phyloP scores from a whole-genome alignment of 1,140 invertebrate genomes.

The Orchestia grillus region DNA sequence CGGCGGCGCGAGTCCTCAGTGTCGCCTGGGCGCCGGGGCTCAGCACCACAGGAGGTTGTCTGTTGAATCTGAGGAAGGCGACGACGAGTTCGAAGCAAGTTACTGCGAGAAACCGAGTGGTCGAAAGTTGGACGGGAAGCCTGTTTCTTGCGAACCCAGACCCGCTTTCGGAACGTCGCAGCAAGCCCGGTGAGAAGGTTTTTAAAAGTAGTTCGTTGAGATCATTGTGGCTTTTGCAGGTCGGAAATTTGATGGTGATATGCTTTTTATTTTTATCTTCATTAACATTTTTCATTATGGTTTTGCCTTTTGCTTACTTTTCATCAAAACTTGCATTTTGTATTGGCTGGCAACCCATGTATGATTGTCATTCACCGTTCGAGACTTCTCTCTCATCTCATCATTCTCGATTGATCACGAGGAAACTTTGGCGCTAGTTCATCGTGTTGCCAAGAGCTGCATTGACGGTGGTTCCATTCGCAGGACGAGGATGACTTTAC shows the following conservation, averaged over 20 bases:
- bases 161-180: neutral
- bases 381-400: too few relatives aligned
- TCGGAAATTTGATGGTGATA: too few relatives aligned
- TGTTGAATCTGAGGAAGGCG: neutral
- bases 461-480: constrained; percentile 64
- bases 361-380: too few relatives aligned
- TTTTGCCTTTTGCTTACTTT: too few relatives aligned
- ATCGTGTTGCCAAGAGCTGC: constrained; percentile 35
- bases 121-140: neutral
- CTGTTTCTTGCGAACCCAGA: neutral
- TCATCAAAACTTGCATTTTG: too few relatives aligned
- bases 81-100: constrained; percentile 35
- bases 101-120: neutral
- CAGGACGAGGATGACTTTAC: constrained; percentile 78
- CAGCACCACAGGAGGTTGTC: constrained; percentile 20
- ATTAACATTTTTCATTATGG: too few relatives aligned
- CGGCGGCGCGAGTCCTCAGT: neutral
- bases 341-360: too few relatives aligned
- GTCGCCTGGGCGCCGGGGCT: neutral
- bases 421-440: neutral
- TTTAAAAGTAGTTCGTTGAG: neutral
- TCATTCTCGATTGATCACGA: neutral
- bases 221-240: too few relatives aligned
- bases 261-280: too few relatives aligned
- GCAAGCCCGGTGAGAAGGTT: neutral